These are phyloP conservation scores for Phaenicophaeus curvirostris DNA, from an alignment of 2,797 vertebrate species.

Conservation along the genomic window DNA sequence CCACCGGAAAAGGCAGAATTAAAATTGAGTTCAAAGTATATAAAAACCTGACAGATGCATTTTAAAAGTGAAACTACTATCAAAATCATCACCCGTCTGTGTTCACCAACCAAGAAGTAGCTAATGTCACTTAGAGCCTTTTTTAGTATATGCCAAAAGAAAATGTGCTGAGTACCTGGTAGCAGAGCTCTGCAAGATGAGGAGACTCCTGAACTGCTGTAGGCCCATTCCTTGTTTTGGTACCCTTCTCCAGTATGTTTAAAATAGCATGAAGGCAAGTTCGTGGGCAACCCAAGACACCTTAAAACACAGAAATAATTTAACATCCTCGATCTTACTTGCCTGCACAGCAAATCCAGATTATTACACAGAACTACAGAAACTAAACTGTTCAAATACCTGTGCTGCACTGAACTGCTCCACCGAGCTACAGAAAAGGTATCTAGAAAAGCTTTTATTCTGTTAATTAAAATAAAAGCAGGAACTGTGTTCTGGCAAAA, in stretches of 20 bases:
- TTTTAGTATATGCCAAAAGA: not conserved
- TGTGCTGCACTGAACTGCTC: not conserved
- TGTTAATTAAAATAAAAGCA: not conserved
- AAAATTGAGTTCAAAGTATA: not conserved
- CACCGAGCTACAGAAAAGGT: not conserved
- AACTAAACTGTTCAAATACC: not conserved
- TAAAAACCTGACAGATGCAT: not conserved
- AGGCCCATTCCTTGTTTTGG: conserved; percentile 88
- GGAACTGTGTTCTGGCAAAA: not conserved
- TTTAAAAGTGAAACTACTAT: not conserved
- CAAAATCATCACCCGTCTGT: not conserved
- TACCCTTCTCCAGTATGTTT: conserved; percentile 92
- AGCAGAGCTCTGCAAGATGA: conserved; percentile 95
- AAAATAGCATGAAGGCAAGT: conserved; percentile 97
- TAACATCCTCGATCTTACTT: not conserved
- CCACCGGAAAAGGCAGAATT: not conserved
- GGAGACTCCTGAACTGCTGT: conserved; percentile 87
- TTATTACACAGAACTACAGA: not conserved
- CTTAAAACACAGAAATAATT: conserved; percentile 68
- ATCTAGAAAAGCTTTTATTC: not conserved
- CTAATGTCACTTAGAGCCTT: not conserved
- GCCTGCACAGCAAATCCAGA: not conserved
- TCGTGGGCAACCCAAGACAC: conserved; percentile 93
- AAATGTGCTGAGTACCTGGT: conserved; percentile 83
- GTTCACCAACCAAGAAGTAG: not conserved